Conservation (phyloP, 2,797 vertebrate species). For the Tachyglossus aculeatus region DNA sequence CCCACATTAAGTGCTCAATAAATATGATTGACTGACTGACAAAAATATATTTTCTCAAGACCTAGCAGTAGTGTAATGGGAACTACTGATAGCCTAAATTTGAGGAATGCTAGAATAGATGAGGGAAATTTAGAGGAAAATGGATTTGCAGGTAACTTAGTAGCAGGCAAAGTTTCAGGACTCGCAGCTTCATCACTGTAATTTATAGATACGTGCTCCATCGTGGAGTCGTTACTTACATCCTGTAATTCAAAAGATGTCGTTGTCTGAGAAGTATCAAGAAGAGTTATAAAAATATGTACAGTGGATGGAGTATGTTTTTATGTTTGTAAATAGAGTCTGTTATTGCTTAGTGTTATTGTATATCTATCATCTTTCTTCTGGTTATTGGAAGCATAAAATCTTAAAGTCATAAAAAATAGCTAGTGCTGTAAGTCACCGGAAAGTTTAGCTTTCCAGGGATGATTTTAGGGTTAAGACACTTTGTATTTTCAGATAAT, state of each 20-base stretch:
- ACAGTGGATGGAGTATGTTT: constrained; percentile 66
- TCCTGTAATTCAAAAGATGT: constrained; percentile 61
- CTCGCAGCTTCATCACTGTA: constrained; percentile 28
- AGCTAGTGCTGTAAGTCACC: constrained; percentile 62
- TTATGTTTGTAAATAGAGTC: constrained; percentile 69
- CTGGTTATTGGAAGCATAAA: constrained; percentile 68
- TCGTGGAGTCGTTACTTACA: constrained; percentile 60
- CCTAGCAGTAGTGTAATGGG: no score
- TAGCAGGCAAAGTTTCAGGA: constrained; percentile 27
- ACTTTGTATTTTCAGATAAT: constrained; percentile 61
- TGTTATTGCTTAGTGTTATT: constrained; percentile 67
- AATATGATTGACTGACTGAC: no score
- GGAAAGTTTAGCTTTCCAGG: constrained; percentile 59
- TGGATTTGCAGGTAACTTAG: constrained; percentile 46
- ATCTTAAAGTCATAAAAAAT: constrained; percentile 64
- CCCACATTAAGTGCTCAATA: no score
- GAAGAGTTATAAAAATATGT: constrained; percentile 64
- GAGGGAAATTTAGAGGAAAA: neutral
- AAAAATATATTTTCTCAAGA: no score
- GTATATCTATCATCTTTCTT: constrained; percentile 69
- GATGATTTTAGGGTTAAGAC: constrained; percentile 62
- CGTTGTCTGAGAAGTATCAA: constrained; percentile 51
- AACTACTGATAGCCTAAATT: no score
- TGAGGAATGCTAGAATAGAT: no score
- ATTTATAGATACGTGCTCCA: constrained; percentile 58